Evolutionary conservation across 1,140 invertebrate genomes (phyloP), one percentile per base, ranked within the genome.

Genomic region (Tenebrio molitor): DNA sequence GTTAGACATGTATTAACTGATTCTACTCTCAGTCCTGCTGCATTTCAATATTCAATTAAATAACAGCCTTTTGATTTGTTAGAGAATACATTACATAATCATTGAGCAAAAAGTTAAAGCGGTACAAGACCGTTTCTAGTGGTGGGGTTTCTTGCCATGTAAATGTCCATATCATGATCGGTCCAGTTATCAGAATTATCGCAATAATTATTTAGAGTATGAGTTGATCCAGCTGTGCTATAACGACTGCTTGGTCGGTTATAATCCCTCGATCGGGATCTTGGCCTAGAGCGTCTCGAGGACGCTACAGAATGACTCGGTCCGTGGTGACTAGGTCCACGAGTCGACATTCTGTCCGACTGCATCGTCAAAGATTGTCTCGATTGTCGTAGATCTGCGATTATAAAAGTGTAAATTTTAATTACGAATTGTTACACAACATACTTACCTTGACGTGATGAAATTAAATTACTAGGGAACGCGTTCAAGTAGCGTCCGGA

Each of bases 151-250:
- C 95, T 88, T 64, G 94, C 91, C 89, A 96, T 95, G 84, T 97
- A 97, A 78, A 97, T 95, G 76, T 97, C 95, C 91, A 96, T 95
- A 81, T 97, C 95, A 81, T 97, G 94, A 83, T 97, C 95, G 62
- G 95, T 97, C 95, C 95, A 97, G 81, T 95, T 96, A 81, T 96
- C 92, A 34, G 92, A 91, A 78, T 92, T 95, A 79, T 96, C 94
- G 80, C 91, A 91, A 81, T 93, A 94, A 83, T 94, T 91, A 76
- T 93, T 94, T 42, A 95, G 85, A 3, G 92, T 94, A 77, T 94
- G 91, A 39, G 90, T 91, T 12, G 91, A 92, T 50, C 91, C 91
- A 36, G 89, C 89, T 14, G 88, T 85, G 78, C 90, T 92, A 81
- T 92, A 92, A 74, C 91, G 81, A 77, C 87, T 88, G 66, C 86